Evolutionary conservation across 1,140 invertebrate genomes (phyloP).

Genomic region (Drosophila baimaii): DNA sequence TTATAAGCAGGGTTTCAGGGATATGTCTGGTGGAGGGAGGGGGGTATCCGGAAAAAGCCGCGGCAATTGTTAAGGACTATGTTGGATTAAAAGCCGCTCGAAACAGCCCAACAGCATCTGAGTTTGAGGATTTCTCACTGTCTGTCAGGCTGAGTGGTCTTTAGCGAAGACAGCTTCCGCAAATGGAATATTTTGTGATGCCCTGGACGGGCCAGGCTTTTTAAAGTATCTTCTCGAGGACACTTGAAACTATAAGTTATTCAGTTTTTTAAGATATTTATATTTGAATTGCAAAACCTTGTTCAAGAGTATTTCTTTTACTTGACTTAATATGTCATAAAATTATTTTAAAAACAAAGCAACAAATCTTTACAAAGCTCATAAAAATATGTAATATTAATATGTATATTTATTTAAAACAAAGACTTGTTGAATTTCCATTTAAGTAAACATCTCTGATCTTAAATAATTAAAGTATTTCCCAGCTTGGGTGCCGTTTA

Average conservation of each 20-base stretch:
- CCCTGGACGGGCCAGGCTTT: neutral
- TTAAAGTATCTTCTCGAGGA: too few relatives aligned
- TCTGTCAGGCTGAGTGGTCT: constrained; percentile 35
- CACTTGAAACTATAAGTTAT: too few relatives aligned
- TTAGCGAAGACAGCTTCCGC: constrained; percentile 31
- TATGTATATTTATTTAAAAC: neutral
- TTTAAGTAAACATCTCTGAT: neutral
- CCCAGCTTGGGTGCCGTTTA: constrained; percentile 1
- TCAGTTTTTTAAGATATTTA: too few relatives aligned
- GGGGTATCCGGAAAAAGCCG: constrained; percentile 3
- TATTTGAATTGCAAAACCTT: accelerated
- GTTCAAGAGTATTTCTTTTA: accelerated
- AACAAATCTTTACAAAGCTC: neutral
- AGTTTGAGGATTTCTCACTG: constrained; percentile 37
- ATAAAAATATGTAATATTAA: neutral
- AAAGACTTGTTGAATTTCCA: neutral
- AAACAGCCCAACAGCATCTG: constrained; percentile 28
- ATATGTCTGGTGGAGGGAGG: neutral
- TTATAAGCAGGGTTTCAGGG: constrained; percentile 62
- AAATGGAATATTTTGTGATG: constrained; percentile 49
- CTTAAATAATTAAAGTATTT: neutral
- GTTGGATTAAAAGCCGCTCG: constrained; percentile 38
- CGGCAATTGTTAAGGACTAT: constrained; percentile 24
- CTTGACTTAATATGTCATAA: neutral
- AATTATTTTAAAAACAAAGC: too few relatives aligned